Evolutionary conservation across 2,113 vertebrate species (phyloP), one percentile per base, ranked within the genome.

Genomic region (Phalacrocorax pelagicus): DNA sequence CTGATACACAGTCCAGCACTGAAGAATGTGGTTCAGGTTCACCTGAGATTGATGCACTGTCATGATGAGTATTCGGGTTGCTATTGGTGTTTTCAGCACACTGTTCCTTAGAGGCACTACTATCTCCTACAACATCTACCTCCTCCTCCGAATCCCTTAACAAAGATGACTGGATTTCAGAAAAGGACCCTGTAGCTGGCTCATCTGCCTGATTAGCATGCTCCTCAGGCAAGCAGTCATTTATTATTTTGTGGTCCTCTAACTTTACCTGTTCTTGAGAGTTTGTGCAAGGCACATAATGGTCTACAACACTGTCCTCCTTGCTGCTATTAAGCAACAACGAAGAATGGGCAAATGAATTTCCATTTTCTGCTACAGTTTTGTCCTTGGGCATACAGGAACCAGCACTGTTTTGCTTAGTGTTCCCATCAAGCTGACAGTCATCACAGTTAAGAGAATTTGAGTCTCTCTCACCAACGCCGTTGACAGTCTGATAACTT

Each of bases 211-310:
- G 98, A 93, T 95, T 87, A 80, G 93, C 81, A 71, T 22, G 96
- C 77, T 98, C 98, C 94, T 93, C 96, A 81, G 98, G 96, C 91
- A 97, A 96, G 94, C 98, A 97, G 96, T 98, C 97, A 79, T 97
- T 97, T 97, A 97, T 81, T 97, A 92, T 89, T 97, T 98, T 98
- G 97, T 98, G 98, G 97, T 98, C 98, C 97, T 98, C 98, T 94
- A 97, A 97, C 81, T 98, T 98, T 94, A 98, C 97, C 98, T 98
- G 99, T 97, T 98, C 98, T 94, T 98, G 97, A 96, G 98, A 99
- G 98, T 98, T 98, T 98, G 98, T 99, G 99, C 99, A 99, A 99
- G 99, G 99, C 99, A 99, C 99, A 94, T 98, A 96, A 97, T 99
- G 98, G 98, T 99, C 98, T 94, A 99, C 97, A 95, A 97, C 97